Base-by-base conservation (phyloP, 1,140 invertebrate species). In the Conus betulinus region DNA sequence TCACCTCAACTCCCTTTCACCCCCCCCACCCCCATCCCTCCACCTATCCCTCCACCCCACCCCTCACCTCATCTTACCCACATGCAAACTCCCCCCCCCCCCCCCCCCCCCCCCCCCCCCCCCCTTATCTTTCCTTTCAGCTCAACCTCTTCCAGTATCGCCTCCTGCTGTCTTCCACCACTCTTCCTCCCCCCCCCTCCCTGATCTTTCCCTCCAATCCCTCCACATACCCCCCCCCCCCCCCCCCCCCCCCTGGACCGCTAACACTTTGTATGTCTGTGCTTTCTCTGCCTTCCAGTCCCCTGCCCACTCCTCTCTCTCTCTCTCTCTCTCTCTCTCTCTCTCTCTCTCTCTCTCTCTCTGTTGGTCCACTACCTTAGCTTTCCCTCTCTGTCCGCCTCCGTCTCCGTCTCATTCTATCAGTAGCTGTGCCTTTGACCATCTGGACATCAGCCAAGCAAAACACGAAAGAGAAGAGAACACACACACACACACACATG, bases 311-410 rank as follows among this genome's bases (percentile, higher is more conserved):
- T n/a, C n/a, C 27, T 79, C 27, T 79, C 76, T 51, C 76, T 51
- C 76, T 27, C 76, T 79, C 76, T 79, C 27, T 79, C 27, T 79
- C 76, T 11, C 76, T 51, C 76, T 79, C 27, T 27, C 76, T 79
- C 25, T 79, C 27, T 79, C 25, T 60, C 57, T 60, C 57, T 60
- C 57, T 60, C 57, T 60, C 57, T 60, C 57, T 60, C 57, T 60
- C 57, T 60, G 8, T 60, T 17, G 7, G 8, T 60, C 57, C 17
- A 7, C 17, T 17, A 10, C 57, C 17, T 17, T 60, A 7, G 7
- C 57, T 60, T 17, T 60, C 57, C 17, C 57, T 60, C 57, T 60
- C 57, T 60, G 8, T 60, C 57, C 17, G 8, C 17, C 57, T 60
- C 57, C 17, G 8, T 60, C 57, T 60, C 57, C 7, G 7, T 60